Evolutionary conservation across 1,140 invertebrate species (phyloP).

Genomic region (Micrasema minimum): DNA sequence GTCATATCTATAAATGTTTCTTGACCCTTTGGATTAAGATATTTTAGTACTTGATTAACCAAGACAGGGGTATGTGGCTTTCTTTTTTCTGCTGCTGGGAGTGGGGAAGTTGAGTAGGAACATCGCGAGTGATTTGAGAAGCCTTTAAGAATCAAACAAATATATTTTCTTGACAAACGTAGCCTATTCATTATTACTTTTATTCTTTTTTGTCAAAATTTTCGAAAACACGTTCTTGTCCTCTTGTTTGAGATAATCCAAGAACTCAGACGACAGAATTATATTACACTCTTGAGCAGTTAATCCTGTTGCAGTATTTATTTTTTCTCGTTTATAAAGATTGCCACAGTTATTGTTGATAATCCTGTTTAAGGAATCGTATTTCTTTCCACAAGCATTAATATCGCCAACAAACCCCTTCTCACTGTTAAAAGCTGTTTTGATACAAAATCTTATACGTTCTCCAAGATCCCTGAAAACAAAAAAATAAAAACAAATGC

Average conservation of each 20-base stretch:
- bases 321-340: constrained; percentile 69
- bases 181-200: constrained; percentile 55
- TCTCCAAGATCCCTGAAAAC: constrained; percentile 78
- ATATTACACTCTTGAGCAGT: constrained; percentile 76
- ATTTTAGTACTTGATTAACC: constrained; percentile 75
- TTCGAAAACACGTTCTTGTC: constrained; percentile 67
- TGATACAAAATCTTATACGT: constrained; percentile 77
- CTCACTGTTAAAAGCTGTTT: constrained; percentile 72
- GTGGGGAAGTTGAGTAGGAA: neutral
- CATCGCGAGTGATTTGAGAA: neutral
- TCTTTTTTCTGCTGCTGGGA: neutral
- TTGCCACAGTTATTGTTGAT: constrained; percentile 76
- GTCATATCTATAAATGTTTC: constrained; percentile 88
- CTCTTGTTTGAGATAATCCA: constrained; percentile 72
- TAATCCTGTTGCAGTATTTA: constrained; percentile 76
- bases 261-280: constrained; percentile 76
- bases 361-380: constrained; percentile 75
- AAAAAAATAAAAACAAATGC: neutral
- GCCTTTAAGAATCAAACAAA: neutral
- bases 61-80: constrained; percentile 77
- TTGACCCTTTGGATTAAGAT: constrained; percentile 71
- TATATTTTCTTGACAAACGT: constrained; percentile 27
- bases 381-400: constrained; percentile 74
- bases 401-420: constrained; percentile 67
- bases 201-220: constrained; percentile 61